A percentile compares a stretch with the other conserved stretches of the same genome.
phyloP scores from a whole-genome alignment of 2,888 invertebrate species.

The Palloptera scutellata region DNA sequence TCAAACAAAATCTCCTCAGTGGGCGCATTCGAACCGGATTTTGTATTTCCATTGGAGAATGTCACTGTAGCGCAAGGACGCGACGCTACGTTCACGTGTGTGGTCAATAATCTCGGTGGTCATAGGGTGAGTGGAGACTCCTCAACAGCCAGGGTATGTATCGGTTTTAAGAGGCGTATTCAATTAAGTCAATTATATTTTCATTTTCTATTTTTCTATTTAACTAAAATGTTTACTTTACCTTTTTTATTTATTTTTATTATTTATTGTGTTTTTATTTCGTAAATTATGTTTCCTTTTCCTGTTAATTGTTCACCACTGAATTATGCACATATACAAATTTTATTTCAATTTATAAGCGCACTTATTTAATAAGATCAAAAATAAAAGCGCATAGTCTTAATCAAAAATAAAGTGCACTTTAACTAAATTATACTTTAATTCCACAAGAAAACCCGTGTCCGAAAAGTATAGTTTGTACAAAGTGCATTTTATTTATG shows the following conservation, averaged over 20 bases:
- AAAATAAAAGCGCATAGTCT: neutral
- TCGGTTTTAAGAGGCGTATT: conserved; percentile 63
- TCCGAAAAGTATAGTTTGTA: no score
- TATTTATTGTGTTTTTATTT: conserved; percentile 32
- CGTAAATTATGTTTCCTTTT: conserved; percentile 22
- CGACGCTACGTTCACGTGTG: conserved; percentile 81
- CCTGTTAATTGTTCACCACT: neutral
- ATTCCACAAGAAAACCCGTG: no score
- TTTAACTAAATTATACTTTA: no score
- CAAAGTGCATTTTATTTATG: no score
- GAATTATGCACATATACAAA: neutral
- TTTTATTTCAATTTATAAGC: neutral
- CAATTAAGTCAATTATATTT: conserved; percentile 7
- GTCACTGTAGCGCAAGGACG: conserved; percentile 80
- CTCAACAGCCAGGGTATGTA: conserved; percentile 86
- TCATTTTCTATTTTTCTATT: conserved; percentile 13
- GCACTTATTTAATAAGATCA: conserved; percentile 9
- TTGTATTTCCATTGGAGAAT: conserved; percentile 78
- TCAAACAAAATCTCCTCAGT: conserved; percentile 65
- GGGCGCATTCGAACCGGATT: conserved; percentile 77
- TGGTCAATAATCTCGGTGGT: conserved; percentile 78
- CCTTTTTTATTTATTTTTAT: neutral
- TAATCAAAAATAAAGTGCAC: no score
- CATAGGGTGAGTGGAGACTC: conserved; percentile 90
- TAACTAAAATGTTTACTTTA: conserved; percentile 16